Evolutionary conservation across 2,888 invertebrate species (phyloP).

Genomic region (Cancer borealis): DNA sequence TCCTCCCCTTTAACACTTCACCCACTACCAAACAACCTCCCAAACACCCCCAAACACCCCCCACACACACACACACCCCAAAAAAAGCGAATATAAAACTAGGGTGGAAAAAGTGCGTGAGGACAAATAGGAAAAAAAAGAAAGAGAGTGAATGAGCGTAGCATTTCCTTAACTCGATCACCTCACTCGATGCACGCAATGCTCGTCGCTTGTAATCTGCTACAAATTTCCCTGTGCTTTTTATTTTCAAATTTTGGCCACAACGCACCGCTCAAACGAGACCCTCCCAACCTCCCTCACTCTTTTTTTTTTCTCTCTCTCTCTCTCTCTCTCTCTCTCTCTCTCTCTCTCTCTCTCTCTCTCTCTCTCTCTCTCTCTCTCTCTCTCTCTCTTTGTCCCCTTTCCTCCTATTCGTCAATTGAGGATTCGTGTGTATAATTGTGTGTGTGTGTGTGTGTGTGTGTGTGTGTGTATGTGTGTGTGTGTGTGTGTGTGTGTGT

Average conservation of each 20-base stretch:
- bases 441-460: conserved; percentile 18
- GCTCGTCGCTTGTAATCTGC: neutral
- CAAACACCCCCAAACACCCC: neutral
- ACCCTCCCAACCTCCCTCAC: neutral
- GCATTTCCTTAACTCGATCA: conserved; percentile 24
- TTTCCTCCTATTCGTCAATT: neutral
- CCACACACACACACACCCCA: neutral
- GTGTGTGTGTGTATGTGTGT: neutral
- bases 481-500: conserved; percentile 6
- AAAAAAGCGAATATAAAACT: neutral
- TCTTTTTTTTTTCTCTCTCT: neutral
- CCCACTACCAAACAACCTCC: too few species aligned
- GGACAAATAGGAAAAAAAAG: neutral
- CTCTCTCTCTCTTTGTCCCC: neutral
- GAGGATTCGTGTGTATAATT: neutral
- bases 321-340: neutral
- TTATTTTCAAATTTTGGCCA: neutral
- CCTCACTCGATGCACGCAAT: neutral
- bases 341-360: neutral
- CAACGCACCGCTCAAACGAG: neutral
- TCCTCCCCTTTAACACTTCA: too few species aligned
- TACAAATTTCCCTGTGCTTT: neutral
- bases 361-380: neutral
- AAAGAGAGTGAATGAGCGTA: neutral
- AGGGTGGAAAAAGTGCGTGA: neutral